Conservation (phyloP, 2,888 invertebrate species). For the Callosobruchus maculatus region DNA sequence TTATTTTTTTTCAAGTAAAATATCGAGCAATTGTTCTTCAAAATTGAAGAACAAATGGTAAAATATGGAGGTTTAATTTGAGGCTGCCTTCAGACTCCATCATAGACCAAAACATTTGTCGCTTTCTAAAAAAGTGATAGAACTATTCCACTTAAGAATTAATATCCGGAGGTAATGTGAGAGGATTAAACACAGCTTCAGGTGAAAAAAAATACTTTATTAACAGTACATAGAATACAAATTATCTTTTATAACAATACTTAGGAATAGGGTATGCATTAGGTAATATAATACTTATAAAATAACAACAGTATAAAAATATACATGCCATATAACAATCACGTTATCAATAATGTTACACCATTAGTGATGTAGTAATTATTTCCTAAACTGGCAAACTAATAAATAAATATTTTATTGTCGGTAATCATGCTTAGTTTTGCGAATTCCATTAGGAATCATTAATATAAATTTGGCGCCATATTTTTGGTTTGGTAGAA, state of each 20-base stretch:
- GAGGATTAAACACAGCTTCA: not conserved
- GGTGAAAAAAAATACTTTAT: not conserved
- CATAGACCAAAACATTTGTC: too few species aligned
- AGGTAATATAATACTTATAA: not conserved
- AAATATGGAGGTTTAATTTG: too few species aligned
- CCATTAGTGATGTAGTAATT: not conserved
- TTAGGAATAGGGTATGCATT: not conserved
- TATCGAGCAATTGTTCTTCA: too few species aligned
- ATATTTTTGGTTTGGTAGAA: not conserved
- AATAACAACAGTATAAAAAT: not conserved
- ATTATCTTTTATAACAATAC: not conserved
- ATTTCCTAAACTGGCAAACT: not conserved
- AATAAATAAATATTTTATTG: not conserved
- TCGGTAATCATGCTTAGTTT: not conserved
- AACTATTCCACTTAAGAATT: too few species aligned
- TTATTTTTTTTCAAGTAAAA: too few species aligned
- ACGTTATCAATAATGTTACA: not conserved
- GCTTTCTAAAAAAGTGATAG: too few species aligned
- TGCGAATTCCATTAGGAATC: not conserved
- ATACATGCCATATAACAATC: not conserved
- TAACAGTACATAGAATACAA: not conserved
- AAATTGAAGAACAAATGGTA: too few species aligned
- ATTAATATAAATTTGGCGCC: not conserved
- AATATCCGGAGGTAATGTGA: too few species aligned
- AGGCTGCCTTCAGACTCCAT: too few species aligned